Evolutionary conservation across 2,797 vertebrate genomes (phyloP).

Genomic region (Melanotaenia trifasciata): DNA sequence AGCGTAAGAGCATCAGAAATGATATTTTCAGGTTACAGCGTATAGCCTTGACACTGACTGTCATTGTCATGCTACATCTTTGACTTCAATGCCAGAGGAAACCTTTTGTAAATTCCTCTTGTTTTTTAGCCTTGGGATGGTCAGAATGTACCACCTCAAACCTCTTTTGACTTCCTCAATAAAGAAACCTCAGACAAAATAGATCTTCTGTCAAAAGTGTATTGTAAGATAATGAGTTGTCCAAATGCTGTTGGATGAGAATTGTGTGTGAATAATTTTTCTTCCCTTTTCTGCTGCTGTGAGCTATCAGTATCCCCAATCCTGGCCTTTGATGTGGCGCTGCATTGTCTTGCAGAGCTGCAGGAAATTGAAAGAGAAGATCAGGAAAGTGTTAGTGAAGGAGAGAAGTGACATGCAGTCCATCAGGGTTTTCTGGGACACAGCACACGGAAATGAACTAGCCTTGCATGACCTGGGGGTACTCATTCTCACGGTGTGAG

Average conservation of each 20-base stretch:
- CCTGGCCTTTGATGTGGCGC: conserved; percentile 66
- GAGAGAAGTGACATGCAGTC: conserved; percentile 46
- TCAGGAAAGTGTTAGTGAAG: conserved; percentile 46
- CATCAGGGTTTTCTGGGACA: conserved; percentile 66
- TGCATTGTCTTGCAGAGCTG: conserved; percentile 72
- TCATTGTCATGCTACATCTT: not conserved
- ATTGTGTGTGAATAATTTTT: conserved; percentile 32
- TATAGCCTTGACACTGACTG: not conserved
- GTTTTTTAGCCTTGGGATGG: not conserved
- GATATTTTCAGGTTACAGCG: not conserved
- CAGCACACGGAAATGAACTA: conserved; percentile 70
- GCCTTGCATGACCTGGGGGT: conserved; percentile 61
- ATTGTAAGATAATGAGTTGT: conserved; percentile 47
- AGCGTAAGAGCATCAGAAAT: not conserved
- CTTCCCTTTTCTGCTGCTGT: conserved; percentile 40
- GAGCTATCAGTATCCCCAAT: conserved; percentile 48
- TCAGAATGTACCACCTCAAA: conserved; percentile 9
- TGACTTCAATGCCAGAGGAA: not conserved
- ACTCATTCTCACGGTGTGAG: conserved; percentile 21
- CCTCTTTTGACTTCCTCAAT: conserved; percentile 26
- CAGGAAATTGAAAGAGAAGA: conserved; percentile 81
- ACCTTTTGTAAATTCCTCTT: conserved; percentile 12
- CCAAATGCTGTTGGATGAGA: conserved; percentile 39
- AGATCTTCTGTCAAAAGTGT: conserved; percentile 19
- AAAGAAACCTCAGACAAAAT: conserved; percentile 9